phyloP scores from a whole-genome alignment of 2,888 invertebrate species.

The Ceriagrion tenellum region DNA sequence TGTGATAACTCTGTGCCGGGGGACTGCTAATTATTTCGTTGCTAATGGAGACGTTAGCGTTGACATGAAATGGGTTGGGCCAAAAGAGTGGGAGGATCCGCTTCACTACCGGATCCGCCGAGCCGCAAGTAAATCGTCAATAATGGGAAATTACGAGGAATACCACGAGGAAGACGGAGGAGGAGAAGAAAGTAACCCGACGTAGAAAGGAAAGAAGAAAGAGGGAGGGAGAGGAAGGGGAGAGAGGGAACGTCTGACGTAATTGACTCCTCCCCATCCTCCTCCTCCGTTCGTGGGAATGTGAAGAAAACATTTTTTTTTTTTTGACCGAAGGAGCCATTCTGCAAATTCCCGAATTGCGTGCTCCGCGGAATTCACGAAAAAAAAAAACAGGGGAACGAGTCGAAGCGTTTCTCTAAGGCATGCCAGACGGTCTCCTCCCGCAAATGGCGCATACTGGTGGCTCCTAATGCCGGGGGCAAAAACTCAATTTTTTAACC shows the following conservation, averaged over 20 bases:
- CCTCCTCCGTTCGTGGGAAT: background rate
- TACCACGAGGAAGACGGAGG: background rate
- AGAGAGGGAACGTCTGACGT: background rate
- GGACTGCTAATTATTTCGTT: conserved; percentile 54
- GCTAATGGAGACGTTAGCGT: conserved; percentile 66
- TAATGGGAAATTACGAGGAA: conserved; percentile 57
- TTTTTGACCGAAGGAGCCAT: background rate
- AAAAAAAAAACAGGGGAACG: background rate
- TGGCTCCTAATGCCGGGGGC: background rate
- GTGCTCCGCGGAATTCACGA: conserved; percentile 22
- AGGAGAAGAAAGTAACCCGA: background rate
- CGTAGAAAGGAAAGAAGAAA: background rate
- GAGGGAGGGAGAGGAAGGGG: background rate
- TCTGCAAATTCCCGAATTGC: conserved; percentile 40
- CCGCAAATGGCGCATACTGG: background rate
- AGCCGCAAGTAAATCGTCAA: conserved; percentile 54
- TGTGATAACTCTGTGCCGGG: background rate
- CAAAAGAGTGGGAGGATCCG: background rate
- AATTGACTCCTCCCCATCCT: conserved; percentile 16
- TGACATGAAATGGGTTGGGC: conserved; percentile 59
- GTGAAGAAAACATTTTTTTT: background rate
- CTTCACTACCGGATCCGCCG: background rate
- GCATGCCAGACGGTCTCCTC: background rate
- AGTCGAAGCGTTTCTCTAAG: background rate
- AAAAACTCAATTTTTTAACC: too few species aligned